phyloP scores from a whole-genome alignment of 2,888 invertebrate species.

The Glyphotaelius pellucidus region DNA sequence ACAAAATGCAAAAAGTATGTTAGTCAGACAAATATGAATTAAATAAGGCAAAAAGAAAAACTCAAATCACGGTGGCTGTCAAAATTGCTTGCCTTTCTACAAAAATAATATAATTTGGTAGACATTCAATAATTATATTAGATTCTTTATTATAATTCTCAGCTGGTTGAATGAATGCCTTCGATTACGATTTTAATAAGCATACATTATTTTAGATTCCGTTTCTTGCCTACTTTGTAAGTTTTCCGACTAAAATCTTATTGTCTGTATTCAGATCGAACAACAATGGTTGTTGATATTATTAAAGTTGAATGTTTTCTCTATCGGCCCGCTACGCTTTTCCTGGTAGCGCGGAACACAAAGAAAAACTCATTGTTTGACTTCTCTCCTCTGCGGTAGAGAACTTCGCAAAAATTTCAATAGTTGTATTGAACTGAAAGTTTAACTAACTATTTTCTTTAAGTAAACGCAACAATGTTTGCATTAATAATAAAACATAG shows the following conservation, averaged over 20 bases:
- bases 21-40: too few relatives aligned
- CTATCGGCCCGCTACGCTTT: not conserved
- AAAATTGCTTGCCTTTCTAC: too few relatives aligned
- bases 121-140: too few relatives aligned
- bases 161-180: too few relatives aligned
- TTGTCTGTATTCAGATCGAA: slow-evolving; percentile 2
- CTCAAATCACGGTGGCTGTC: too few relatives aligned
- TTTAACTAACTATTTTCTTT: not conserved
- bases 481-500: not conserved
- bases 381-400: not conserved
- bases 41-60: too few relatives aligned
- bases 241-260: not conserved
- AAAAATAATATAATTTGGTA: too few relatives aligned
- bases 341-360: not conserved
- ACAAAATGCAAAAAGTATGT: too few relatives aligned
- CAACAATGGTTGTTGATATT: slow-evolving; percentile 2
- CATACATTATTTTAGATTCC: not conserved
- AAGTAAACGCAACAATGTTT: not conserved
- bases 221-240: not conserved
- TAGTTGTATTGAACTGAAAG: not conserved
- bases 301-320: not conserved
- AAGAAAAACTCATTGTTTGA: slow-evolving; percentile 2
- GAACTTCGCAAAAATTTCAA: not conserved
- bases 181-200: not conserved
- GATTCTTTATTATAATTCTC: too few relatives aligned